phyloP scores from a whole-genome alignment of 2,888 invertebrate genomes.

The Macrophya annulata region DNA sequence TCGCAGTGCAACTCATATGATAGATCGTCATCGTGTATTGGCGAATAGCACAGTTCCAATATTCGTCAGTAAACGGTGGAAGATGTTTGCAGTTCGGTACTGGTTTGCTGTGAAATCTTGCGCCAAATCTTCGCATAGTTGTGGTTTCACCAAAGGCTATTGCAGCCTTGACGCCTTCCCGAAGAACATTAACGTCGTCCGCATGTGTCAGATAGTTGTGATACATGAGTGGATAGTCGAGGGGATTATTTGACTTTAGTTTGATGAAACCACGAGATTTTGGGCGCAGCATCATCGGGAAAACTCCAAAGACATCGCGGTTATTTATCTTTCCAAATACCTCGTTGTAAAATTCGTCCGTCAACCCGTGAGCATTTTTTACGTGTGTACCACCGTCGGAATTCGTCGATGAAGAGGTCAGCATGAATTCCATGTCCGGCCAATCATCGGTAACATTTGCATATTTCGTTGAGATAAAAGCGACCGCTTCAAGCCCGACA shows the following conservation, averaged over 20 bases:
- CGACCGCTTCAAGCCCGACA: conserved; percentile 93
- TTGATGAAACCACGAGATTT: conserved; percentile 92
- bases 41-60: conserved; percentile 92
- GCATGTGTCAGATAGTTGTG: conserved; percentile 96
- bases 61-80: conserved; percentile 89
- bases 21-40: conserved; percentile 95
- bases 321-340: conserved; percentile 88
- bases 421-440: conserved; percentile 96
- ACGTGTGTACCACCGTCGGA: conserved; percentile 93
- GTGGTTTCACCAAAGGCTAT: conserved; percentile 90
- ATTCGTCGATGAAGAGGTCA: conserved; percentile 90
- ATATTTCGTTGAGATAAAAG: conserved; percentile 94
- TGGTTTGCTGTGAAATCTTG: conserved; percentile 87
- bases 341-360: conserved; percentile 90
- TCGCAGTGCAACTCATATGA: conserved; percentile 91
- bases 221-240: conserved; percentile 92
- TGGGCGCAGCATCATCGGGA: conserved; percentile 95
- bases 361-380: conserved; percentile 90
- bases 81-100: conserved; percentile 92
- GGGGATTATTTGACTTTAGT: conserved; percentile 84
- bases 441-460: conserved; percentile 93
- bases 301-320: conserved; percentile 90
- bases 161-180: conserved; percentile 94
- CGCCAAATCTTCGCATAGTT: conserved; percentile 90
- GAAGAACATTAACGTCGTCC: conserved; percentile 90